Conservation (phyloP, 1,140 invertebrate genomes). For the Leptopilina boulardi region DNA sequence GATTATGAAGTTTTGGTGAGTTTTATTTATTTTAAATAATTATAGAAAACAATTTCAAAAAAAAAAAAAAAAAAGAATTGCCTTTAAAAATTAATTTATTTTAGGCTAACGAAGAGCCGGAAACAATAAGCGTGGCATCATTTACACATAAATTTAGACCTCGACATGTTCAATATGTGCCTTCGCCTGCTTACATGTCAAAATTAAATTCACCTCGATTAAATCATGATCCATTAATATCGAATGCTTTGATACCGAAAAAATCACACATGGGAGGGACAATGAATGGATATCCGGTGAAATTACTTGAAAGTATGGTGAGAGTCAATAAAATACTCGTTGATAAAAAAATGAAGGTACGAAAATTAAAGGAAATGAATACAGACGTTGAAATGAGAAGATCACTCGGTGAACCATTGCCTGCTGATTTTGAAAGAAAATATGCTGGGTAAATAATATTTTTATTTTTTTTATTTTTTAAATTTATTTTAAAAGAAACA, state of each 20-base stretch:
- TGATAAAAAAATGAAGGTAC: constrained; percentile 89
- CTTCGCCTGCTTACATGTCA: constrained; percentile 77
- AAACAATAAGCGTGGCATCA: constrained; percentile 91
- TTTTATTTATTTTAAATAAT: constrained; percentile 19
- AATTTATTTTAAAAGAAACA: not conserved
- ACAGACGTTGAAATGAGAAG: constrained; percentile 91
- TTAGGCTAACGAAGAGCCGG: constrained; percentile 90
- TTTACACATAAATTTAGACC: constrained; percentile 90
- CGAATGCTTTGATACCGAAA: constrained; percentile 73
- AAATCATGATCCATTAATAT: constrained; percentile 78
- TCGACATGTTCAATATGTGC: constrained; percentile 78
- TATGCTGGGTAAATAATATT: constrained; percentile 83
- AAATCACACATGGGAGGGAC: constrained; percentile 75
- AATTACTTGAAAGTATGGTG: constrained; percentile 91
- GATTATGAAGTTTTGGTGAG: constrained; percentile 95
- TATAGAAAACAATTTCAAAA: no score
- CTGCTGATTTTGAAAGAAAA: constrained; percentile 90
- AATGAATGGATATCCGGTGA: constrained; percentile 89
- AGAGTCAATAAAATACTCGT: constrained; percentile 90
- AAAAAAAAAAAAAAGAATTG: no score
- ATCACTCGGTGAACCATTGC: constrained; percentile 85
- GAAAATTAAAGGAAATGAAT: constrained; percentile 91
- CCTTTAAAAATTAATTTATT: constrained; percentile 48
- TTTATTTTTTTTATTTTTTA: constrained; percentile 18
- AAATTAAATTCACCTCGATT: constrained; percentile 74